These are phyloP conservation scores for Regulus satrapa DNA, from an alignment of 2,113 vertebrate species.

Conservation along the genomic window DNA sequence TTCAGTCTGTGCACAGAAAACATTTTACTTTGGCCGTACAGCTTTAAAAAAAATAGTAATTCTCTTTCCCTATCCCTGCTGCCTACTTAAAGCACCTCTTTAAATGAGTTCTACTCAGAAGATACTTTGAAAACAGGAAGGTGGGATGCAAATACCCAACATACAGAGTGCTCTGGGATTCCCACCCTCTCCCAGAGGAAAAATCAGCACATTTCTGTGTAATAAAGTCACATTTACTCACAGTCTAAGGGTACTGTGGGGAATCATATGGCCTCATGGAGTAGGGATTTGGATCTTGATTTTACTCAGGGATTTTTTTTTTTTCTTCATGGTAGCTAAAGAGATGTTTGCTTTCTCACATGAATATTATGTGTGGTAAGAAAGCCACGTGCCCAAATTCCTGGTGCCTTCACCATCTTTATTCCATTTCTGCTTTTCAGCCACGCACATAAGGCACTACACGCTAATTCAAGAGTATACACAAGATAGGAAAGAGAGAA, in stretches of 20 bases:
- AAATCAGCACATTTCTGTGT: neutral
- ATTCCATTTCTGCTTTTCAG: neutral
- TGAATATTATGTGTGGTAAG: neutral
- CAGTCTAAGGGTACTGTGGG: neutral
- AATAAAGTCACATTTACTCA: neutral
- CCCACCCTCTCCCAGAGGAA: neutral
- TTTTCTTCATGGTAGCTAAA: neutral
- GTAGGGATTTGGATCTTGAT: neutral
- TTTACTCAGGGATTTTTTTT: neutral
- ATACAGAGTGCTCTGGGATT: neutral
- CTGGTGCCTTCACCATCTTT: neutral
- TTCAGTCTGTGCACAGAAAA: neutral
- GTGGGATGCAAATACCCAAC: neutral
- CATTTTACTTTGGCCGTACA: fast-evolving
- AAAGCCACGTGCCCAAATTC: neutral
- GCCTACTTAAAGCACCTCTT: neutral
- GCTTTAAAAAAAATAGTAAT: neutral
- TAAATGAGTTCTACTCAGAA: neutral
- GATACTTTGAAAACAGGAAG: neutral
- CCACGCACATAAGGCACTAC: fast-evolving
- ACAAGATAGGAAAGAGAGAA: neutral
- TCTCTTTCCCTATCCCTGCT: neutral
- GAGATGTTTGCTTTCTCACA: neutral
- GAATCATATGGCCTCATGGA: neutral
- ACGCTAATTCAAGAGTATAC: neutral